A percentile compares a stretch with the other conserved stretches of the same genome.
These are phyloP conservation scores for Craniophora ligustri DNA, from an alignment of 2,888 invertebrate species.

Conservation along the genomic window DNA sequence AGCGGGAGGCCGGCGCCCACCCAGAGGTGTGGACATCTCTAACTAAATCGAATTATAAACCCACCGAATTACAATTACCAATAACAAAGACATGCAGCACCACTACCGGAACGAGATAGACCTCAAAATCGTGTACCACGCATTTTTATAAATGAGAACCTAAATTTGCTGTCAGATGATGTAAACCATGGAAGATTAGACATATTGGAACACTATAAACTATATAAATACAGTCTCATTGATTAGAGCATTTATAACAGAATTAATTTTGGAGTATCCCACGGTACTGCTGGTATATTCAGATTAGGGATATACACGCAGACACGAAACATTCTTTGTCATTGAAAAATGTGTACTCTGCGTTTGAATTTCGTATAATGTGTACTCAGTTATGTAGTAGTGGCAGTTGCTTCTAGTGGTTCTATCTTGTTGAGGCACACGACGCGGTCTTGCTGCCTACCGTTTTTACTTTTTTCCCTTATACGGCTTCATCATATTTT, in stretches of 20 bases:
- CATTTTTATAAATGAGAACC: conserved; percentile 24
- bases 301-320: conserved; percentile 21
- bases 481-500: conserved; percentile 51
- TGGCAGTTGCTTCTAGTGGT: conserved; percentile 24
- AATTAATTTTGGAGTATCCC: conserved; percentile 60
- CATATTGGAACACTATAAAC: conserved; percentile 70
- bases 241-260: conserved; percentile 67
- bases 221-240: conserved; percentile 71
- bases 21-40: conserved; percentile 84
- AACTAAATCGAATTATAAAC: conserved; percentile 82
- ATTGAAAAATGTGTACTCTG: conserved; percentile 7
- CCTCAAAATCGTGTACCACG: conserved; percentile 49
- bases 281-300: conserved; percentile 49
- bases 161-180: conserved; percentile 58
- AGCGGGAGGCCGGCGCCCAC: conserved; percentile 84
- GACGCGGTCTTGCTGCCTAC: conserved; percentile 45
- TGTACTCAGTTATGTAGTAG: background rate
- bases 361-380: background rate
- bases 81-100: conserved; percentile 16
- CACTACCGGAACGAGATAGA: conserved; percentile 54
- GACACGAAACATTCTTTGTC: conserved; percentile 4
- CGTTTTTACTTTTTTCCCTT: conserved; percentile 51
- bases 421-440: conserved; percentile 6
- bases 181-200: conserved; percentile 71
- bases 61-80: conserved; percentile 55